phyloP scores from a whole-genome alignment of 2,888 invertebrate species.

The Anagyrus pseudococci region DNA sequence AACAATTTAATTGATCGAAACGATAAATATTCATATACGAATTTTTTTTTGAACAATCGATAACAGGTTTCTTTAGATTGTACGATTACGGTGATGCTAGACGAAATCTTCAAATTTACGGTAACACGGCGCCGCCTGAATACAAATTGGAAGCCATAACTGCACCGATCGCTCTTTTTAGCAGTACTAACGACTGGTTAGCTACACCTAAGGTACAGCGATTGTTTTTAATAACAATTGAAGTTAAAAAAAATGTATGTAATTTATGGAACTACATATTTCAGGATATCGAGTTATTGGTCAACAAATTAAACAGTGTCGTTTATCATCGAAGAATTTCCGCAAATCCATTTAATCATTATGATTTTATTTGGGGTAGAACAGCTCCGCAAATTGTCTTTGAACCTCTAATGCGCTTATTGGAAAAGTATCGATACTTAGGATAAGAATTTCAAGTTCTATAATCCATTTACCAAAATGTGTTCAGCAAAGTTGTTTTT shows the following conservation, averaged over 20 bases:
- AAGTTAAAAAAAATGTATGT: neutral
- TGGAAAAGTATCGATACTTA: constrained; percentile 46
- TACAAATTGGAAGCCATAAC: constrained; percentile 51
- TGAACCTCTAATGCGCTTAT: constrained; percentile 47
- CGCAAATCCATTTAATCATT: constrained; percentile 51
- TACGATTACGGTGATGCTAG: constrained; percentile 51
- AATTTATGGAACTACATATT: no score
- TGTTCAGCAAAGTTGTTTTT: constrained; percentile 30
- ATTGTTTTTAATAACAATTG: neutral
- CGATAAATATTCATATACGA: neutral
- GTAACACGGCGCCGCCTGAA: constrained; percentile 51
- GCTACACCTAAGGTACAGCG: constrained; percentile 51
- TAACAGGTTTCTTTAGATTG: constrained; percentile 50
- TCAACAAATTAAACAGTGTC: constrained; percentile 45
- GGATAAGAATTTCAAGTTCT: constrained; percentile 4
- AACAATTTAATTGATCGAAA: neutral
- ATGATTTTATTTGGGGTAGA: constrained; percentile 57
- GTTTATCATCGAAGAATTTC: constrained; percentile 48
- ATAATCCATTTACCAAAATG: constrained; percentile 17
- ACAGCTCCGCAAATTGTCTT: constrained; percentile 49
- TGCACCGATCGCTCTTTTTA: constrained; percentile 53
- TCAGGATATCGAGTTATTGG: constrained; percentile 49
- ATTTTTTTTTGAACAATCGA: constrained; percentile 5
- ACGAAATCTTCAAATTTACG: constrained; percentile 50
- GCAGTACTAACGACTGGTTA: constrained; percentile 52